Evolutionary conservation across 2,113 vertebrate genomes (phyloP), one percentile per base, ranked within the genome.

Genomic region (Lethenteron reissneri): DNA sequence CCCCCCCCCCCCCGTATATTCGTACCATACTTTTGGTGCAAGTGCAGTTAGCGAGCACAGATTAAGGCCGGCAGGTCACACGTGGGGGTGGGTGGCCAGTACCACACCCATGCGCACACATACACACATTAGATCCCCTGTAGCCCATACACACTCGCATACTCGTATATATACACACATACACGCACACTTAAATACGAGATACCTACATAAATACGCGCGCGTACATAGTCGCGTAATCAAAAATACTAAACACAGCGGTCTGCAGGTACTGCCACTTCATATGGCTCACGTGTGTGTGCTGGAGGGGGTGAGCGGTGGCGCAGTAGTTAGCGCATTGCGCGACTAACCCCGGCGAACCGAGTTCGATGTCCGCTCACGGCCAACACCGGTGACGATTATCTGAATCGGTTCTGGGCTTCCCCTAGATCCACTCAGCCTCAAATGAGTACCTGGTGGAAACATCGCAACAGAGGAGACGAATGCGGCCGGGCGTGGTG

Each of bases 141-240:
- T 15, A 15, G 17, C 17, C 8, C 17, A 64, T 64, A 64, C 17
- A 64, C 17, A 64, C 17, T 3, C 17, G 17, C 17, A 64, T 64
- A 64, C 17, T 15, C 17, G 17, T 64, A 8, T 64, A 64, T 64
- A 64, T 64, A 64, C 8, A 64, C 8, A 64, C 60, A 64, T 5
- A 12, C 25, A 68, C 25, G 25, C 25, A 11, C 25, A 68, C 25
- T 17, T 11, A 68, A 17, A 68, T 68, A 68, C 10, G 11, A 68
- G n/a, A 68, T 68, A 68, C 25, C n/a, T 68, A 68, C 25, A 68
- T 68, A 68, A 17, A 68, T 68, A 68, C 25, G 25, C 25, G 25
- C 25, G 25, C 10, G 25, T 68, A 68, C 25, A 68, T 68, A 1
- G n/a, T 17, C 25, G 25, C 10, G 25, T 68, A 68, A 17, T 17